These are phyloP conservation scores for Cotesia glomerata DNA, from an alignment of 1,140 invertebrate genomes.

Conservation along the genomic window DNA sequence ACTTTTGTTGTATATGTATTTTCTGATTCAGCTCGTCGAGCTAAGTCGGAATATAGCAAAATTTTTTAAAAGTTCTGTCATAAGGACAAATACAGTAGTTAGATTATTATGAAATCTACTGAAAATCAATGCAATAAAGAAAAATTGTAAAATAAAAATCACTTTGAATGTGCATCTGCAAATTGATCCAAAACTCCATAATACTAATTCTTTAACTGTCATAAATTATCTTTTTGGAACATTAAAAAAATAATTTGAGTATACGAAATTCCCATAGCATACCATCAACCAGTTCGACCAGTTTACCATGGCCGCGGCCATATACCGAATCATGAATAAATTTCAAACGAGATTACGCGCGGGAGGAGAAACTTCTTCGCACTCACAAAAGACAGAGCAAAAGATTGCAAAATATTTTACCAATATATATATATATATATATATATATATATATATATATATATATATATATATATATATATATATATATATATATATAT, in stretches of 20 bases:
- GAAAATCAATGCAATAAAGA: too few relatives aligned
- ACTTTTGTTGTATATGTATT: too few relatives aligned
- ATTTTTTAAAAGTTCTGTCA: too few relatives aligned
- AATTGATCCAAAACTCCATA: not conserved
- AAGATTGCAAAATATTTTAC: not conserved
- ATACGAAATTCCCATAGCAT: slow-evolving; percentile 32
- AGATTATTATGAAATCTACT: too few relatives aligned
- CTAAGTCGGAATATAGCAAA: too few relatives aligned
- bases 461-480: slow-evolving; percentile 14
- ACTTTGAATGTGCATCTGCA: not conserved
- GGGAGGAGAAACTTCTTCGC: slow-evolving; percentile 8
- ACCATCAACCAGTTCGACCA: slow-evolving; percentile 48
- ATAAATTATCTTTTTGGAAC: not conserved
- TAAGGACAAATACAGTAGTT: too few relatives aligned
- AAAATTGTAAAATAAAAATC: too few relatives aligned
- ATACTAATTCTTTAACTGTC: not conserved
- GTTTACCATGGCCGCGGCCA: slow-evolving; percentile 31
- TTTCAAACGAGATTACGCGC: slow-evolving; percentile 47
- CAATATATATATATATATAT: not conserved
- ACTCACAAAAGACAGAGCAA: slow-evolving; percentile 1
- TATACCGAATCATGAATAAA: slow-evolving; percentile 49
- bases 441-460: slow-evolving; percentile 16
- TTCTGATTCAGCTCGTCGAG: too few relatives aligned
- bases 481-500: not conserved
- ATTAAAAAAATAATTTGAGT: slow-evolving; percentile 15